These are phyloP conservation scores for Periparus ater DNA, from an alignment of 2,797 vertebrate species.

Conservation along the genomic window DNA sequence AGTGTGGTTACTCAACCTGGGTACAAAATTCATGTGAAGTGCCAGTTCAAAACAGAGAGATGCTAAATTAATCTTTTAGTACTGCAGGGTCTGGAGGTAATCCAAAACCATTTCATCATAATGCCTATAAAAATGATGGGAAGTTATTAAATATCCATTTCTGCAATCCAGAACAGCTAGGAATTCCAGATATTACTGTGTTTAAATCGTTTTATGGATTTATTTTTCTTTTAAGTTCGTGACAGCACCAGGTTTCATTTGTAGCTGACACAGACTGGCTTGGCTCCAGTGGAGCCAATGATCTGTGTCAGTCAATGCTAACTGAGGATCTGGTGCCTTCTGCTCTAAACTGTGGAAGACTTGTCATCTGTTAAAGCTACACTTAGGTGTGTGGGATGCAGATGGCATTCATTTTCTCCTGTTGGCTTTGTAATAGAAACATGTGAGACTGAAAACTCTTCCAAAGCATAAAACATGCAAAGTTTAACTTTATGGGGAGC, in stretches of 20 bases:
- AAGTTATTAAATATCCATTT: conserved; percentile 34
- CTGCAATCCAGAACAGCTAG: background rate
- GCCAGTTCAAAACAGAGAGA: background rate
- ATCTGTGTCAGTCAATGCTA: conserved; percentile 21
- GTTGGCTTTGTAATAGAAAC: background rate
- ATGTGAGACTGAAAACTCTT: background rate
- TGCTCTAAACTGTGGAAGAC: background rate
- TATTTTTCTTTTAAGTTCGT: background rate
- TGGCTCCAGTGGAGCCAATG: background rate
- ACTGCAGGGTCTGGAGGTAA: background rate
- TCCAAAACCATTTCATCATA: conserved; percentile 32
- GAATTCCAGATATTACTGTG: background rate
- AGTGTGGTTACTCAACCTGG: background rate
- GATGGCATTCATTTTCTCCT: conserved; percentile 5
- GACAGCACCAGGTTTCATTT: background rate
- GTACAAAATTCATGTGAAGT: background rate
- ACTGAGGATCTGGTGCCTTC: conserved; percentile 12
- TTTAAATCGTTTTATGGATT: background rate
- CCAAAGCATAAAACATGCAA: background rate
- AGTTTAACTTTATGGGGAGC: background rate
- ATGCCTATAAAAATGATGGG: background rate
- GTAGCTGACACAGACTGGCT: background rate
- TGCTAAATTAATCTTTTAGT: background rate
- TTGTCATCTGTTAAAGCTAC: background rate
- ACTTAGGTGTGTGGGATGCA: background rate